phyloP scores from a whole-genome alignment of 2,888 invertebrate species.

The Stenurella melanura region DNA sequence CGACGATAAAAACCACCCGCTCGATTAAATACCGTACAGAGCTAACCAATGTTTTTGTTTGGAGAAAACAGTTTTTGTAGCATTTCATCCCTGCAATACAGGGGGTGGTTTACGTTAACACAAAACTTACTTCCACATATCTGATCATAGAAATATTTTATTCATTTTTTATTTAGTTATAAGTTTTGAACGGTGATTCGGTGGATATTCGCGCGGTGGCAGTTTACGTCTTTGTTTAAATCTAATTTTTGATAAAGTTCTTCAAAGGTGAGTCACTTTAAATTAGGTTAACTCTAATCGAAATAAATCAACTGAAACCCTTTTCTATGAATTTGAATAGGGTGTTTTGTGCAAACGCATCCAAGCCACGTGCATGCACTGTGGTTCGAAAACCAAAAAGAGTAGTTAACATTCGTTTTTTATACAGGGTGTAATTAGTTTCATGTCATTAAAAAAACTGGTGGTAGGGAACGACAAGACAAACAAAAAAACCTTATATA shows the following conservation, averaged over 20 bases:
- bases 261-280: neutral
- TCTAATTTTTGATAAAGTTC: neutral
- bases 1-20: neutral
- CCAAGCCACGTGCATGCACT: no score
- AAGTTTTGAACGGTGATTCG: neutral
- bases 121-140: constrained; percentile 18
- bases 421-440: no score
- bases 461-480: no score
- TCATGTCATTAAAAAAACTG: no score
- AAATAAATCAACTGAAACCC: neutral
- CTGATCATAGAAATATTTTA: neutral
- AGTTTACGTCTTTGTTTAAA: neutral
- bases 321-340: no score
- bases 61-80: constrained; percentile 27
- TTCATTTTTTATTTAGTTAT: constrained; percentile 21
- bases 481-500: no score
- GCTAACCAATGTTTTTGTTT: constrained; percentile 29
- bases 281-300: neutral
- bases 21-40: neutral
- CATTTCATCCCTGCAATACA: neutral
- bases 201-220: neutral
- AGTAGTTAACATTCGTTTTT: no score
- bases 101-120: constrained; percentile 21
- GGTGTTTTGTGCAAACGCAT: no score
- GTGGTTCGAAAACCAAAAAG: no score